Conservation (phyloP, 2,113 vertebrate genomes). For the Ornithorhynchus anatinus region DNA sequence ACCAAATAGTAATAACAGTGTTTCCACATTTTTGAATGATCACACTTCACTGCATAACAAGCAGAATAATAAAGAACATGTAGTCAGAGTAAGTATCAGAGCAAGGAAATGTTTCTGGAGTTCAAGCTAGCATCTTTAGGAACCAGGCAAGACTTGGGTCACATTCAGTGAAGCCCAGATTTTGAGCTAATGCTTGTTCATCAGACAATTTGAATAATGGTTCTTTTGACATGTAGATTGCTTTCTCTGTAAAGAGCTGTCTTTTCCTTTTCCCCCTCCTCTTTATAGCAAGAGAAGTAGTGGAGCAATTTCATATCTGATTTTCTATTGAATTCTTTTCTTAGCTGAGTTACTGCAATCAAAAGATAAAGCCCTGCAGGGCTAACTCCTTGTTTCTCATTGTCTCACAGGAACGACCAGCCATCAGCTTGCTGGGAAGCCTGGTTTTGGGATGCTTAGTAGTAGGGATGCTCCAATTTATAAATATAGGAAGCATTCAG, state of each 20-base stretch:
- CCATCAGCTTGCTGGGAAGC: too few species aligned
- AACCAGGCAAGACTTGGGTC: background rate
- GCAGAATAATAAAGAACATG: background rate
- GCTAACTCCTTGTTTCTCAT: slow-evolving; percentile 22
- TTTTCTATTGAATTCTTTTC: slow-evolving; percentile 51
- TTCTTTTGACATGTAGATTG: slow-evolving; percentile 24
- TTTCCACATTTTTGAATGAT: background rate
- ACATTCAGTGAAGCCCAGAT: background rate
- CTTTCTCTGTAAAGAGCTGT: slow-evolving; percentile 21
- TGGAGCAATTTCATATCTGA: slow-evolving; percentile 48
- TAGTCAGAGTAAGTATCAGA: background rate
- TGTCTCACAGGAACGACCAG: slow-evolving; percentile 20
- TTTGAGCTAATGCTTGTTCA: slow-evolving; percentile 20
- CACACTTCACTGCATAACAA: background rate
- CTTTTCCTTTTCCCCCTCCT: background rate
- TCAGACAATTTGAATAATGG: slow-evolving; percentile 26
- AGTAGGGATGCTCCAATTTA: too few species aligned
- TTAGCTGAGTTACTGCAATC: slow-evolving; percentile 24
- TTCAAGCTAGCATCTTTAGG: background rate
- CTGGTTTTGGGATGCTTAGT: too few species aligned
- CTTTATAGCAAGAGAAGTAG: slow-evolving; percentile 10
- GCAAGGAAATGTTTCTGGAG: background rate
- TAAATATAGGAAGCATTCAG: too few species aligned
- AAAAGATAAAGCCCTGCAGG: slow-evolving; percentile 28
- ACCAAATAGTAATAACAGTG: slow-evolving; percentile 1